A percentile compares a stretch with the other conserved stretches of the same genome.
phyloP scores from a whole-genome alignment of 2,888 invertebrate species.

The Spialia ferax region DNA sequence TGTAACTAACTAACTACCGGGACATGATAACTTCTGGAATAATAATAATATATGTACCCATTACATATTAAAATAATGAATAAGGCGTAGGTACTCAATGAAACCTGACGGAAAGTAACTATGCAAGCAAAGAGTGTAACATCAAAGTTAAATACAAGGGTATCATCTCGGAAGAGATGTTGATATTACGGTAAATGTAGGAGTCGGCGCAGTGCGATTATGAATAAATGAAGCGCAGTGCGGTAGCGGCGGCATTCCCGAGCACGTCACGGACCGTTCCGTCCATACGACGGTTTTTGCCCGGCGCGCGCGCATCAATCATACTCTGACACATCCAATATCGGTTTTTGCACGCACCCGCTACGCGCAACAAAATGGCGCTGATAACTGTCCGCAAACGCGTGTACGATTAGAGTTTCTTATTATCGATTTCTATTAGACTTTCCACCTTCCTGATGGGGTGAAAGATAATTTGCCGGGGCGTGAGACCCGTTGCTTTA shows the following conservation, averaged over 20 bases:
- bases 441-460: constrained; percentile 83
- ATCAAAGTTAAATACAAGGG: not conserved
- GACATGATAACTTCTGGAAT: too few species aligned
- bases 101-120: not conserved
- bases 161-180: constrained; percentile 32
- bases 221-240: constrained; percentile 47
- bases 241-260: constrained; percentile 55
- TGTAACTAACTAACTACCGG: too few species aligned
- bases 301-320: constrained; percentile 74
- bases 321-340: constrained; percentile 85
- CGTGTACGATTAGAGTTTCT: constrained; percentile 81
- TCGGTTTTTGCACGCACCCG: constrained; percentile 73
- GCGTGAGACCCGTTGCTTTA: constrained; percentile 81
- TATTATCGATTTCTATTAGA: constrained; percentile 85
- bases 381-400: constrained; percentile 61
- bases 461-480: constrained; percentile 82
- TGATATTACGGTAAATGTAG: constrained; percentile 48
- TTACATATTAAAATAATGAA: too few species aligned
- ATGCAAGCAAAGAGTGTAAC: not conserved
- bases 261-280: constrained; percentile 74
- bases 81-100: not conserved
- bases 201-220: constrained; percentile 45
- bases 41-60: too few species aligned
- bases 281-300: constrained; percentile 77
- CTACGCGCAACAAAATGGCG: constrained; percentile 70